Base-by-base conservation (phyloP, 2,113 vertebrate species). In the Callocephalon fimbriatum region DNA sequence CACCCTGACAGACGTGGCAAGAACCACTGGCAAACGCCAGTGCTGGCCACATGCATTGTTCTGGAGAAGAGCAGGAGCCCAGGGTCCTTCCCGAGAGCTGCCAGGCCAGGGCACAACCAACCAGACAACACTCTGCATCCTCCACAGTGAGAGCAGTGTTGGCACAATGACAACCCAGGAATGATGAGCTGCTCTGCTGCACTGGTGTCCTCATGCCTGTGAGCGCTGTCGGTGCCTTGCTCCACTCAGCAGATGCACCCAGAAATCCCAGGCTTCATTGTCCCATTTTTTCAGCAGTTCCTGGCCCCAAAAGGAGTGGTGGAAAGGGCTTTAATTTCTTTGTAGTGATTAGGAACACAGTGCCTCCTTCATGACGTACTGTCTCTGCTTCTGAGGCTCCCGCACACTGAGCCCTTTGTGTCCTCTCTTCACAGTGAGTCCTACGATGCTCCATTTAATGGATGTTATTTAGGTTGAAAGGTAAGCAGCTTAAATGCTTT, bases 401-500 rank as follows among this genome's bases (percentile, higher is more conserved):
- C 90, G 35, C 86, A 83, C 59, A 19, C 54, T 13, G 56, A 73
- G 31, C 53, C 38, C 77, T 91, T 88, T 88, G 45, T 73, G 45
- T 90, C 86, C 27, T 82, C 12, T 59, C 62, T 66, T 75, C 67
- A 18, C 61, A 56, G 68, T 9, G 37, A 86, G 54, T 83, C 71
- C 67, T 63, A 79, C 20, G 26, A 38, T 80, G 59, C 59, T 89
- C 35, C 13, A 5, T 71, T 91, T 91, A 91, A 92, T 91, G 59
- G 59, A 59, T 94, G 79, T 66, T 93, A 90, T 79, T 86, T 86
- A 80, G 79, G 72, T 66, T 95, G 86, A 80, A 94, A 91, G 63
- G 83, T 84, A 96, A 96, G 91, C 93, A 90, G 72, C 68, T 95
- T 95, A 92, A 93, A 91, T 45, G 67, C 83, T 95, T 94, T 90